phyloP scores from a whole-genome alignment of 2,888 invertebrate species.

The Leptinotarsa peninsularis region DNA sequence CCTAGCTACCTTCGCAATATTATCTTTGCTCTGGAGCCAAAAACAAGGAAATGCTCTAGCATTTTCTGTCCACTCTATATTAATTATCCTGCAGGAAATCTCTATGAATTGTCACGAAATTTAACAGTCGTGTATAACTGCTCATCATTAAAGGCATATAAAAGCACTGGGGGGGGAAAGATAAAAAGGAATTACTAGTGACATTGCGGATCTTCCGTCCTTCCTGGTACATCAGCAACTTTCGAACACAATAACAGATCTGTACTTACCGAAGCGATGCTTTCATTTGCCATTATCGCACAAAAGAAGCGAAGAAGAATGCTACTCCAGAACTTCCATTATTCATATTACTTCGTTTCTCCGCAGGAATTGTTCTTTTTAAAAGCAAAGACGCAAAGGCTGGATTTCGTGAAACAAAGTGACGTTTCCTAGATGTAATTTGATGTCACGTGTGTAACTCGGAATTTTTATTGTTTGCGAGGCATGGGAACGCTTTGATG shows the following conservation, averaged over 20 bases:
- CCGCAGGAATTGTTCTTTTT: conserved; percentile 7
- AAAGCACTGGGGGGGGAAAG: neutral
- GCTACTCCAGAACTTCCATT: conserved; percentile 10
- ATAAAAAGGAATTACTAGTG: neutral
- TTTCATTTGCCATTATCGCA: conserved; percentile 12
- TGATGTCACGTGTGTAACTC: neutral
- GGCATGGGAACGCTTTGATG: neutral
- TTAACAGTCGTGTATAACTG: no score
- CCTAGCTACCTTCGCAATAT: no score
- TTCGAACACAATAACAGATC: conserved; percentile 2
- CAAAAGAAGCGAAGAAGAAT: conserved; percentile 4
- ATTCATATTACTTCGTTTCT: conserved; percentile 13
- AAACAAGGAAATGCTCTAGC: no score
- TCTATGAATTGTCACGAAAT: no score
- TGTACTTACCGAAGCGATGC: conserved; percentile 9
- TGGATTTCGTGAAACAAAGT: conserved; percentile 8
- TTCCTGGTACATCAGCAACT: neutral
- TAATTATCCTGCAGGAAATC: no score
- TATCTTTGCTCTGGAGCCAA: no score
- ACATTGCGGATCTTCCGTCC: neutral
- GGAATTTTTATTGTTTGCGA: conserved; percentile 6
- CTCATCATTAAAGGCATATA: no score
- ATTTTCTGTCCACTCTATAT: no score
- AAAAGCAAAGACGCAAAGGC: conserved; percentile 5
- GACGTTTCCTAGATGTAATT: conserved; percentile 2